Percentiles rank a stretch among this genome's conserved stretches.
Evolutionary conservation across 1,140 invertebrate genomes (phyloP).

Genomic region (Cydia amplana): DNA sequence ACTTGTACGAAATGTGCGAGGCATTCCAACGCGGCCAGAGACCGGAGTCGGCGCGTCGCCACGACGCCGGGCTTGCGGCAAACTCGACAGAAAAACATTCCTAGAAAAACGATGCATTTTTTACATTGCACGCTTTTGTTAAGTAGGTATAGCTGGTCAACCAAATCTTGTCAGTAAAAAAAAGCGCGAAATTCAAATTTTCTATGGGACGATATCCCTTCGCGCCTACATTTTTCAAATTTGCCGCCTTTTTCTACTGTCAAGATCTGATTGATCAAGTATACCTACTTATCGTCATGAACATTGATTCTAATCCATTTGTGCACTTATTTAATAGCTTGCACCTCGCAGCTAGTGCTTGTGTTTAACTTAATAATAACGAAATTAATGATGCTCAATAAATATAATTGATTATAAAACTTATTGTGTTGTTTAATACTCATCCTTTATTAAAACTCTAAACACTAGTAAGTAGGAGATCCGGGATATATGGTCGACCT

Average conservation of each 20-base stretch:
- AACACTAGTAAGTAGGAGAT: too few relatives aligned
- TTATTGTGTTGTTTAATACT: background rate
- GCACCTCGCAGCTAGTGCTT: background rate
- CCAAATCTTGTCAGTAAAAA: too few relatives aligned
- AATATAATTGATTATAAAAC: background rate
- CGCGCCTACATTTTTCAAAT: too few relatives aligned
- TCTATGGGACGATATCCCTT: too few relatives aligned
- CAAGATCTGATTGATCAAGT: too few relatives aligned
- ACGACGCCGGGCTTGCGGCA: constrained; percentile 40
- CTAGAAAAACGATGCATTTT: constrained; percentile 37
- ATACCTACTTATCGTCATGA: background rate
- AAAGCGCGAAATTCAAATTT: too few relatives aligned
- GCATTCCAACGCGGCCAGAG: constrained; percentile 65
- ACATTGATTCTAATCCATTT: background rate
- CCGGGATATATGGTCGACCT: too few relatives aligned
- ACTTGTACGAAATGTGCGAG: constrained; percentile 76
- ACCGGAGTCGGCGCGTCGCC: constrained; percentile 57
- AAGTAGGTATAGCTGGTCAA: too few relatives aligned
- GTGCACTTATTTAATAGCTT: too few relatives aligned
- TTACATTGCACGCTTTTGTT: background rate
- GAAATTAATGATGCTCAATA: background rate
- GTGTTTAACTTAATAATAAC: background rate
- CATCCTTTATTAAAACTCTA: background rate
- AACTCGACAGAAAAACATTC: constrained; percentile 35
- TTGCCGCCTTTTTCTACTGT: too few relatives aligned